Base-by-base conservation (phyloP, 2,797 vertebrate genomes). In the Megaceryle alcyon region DNA sequence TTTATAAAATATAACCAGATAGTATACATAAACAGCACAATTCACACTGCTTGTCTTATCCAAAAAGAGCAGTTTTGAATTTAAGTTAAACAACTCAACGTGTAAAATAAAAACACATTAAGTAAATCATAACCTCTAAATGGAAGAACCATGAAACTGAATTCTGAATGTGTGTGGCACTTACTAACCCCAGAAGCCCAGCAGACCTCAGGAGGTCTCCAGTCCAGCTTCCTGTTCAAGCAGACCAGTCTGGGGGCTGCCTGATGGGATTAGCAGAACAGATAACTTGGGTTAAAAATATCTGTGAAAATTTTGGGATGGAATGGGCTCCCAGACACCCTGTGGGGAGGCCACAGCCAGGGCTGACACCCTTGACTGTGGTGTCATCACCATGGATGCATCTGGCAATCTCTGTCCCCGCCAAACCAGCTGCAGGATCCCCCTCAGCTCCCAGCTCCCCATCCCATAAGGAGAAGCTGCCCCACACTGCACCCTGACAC, bases 401-500 rank as follows among this genome's bases (percentile, higher is more conserved):
- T 17, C 48, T 41, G 57, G n/a, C 25, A 64, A 35, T 22, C 35
- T 33, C 16, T 7, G 2, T 35, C 18, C 57, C 41, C 65, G 64
- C 28, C 41, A 21, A 23, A 15, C 6, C 1, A 0, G 14, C 59
- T 3, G 2, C 35, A 17, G 57, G 29, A 56, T 11, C 4, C 8
- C 23, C 12, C 54, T 60, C 1, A 2, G 54, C 57, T 76, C 39
- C 41, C 33, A 72, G 72, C 29, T 39, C 18, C 33, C 33, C 11
- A 9, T 35, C 28, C 44, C 53, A 48, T 21, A 20, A 21, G 25
- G 31, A 88, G 64, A 44, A 88, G 33, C 33, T 5, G 1, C 46
- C 20, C 14, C 0, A 0, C 0, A 0, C 6, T 54, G 78, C 5
- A 2, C 61, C 18, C 19, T 60, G 54, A 83, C 48, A 56, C n/a